Percentiles rank a stretch among this genome's conserved stretches.
Evolutionary conservation across 2,888 invertebrate genomes (phyloP).

Genomic region (Nomada ruficornis): DNA sequence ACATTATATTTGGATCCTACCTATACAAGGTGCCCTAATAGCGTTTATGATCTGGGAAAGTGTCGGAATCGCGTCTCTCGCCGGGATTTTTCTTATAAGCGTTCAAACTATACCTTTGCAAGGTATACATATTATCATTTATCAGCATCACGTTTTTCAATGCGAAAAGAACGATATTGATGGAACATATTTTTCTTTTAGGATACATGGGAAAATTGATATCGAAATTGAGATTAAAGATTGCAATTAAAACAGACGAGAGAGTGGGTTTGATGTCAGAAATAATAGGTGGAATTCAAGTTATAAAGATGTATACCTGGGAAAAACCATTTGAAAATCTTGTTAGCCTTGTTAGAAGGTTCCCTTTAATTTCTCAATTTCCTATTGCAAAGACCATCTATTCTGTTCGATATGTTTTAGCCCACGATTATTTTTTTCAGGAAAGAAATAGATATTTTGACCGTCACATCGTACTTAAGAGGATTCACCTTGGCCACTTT

Average conservation of each 20-base stretch:
- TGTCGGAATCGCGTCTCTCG: constrained; percentile 86
- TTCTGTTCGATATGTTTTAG: background rate
- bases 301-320: constrained; percentile 95
- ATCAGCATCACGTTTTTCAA: background rate
- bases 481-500: constrained; percentile 88
- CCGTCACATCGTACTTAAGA: constrained; percentile 88
- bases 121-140: constrained; percentile 78
- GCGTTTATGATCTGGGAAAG: constrained; percentile 86
- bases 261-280: constrained; percentile 92
- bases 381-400: background rate
- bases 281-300: constrained; percentile 91
- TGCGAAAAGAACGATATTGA: background rate
- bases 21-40: constrained; percentile 89
- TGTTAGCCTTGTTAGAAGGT: constrained; percentile 89
- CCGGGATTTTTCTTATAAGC: constrained; percentile 87
- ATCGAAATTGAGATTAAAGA: constrained; percentile 84
- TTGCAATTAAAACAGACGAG: constrained; percentile 87
- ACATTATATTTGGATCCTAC: constrained; percentile 93
- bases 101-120: constrained; percentile 85
- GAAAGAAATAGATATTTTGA: constrained; percentile 89
- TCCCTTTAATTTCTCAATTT: constrained; percentile 65
- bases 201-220: constrained; percentile 85
- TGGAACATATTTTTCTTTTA: constrained; percentile 66
- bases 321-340: constrained; percentile 91
- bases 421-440: constrained; percentile 82